Percentiles rank a stretch among this genome's conserved stretches.
Evolutionary conservation across 2,797 vertebrate genomes (phyloP).

Genomic region (Serranus cabrilla): DNA sequence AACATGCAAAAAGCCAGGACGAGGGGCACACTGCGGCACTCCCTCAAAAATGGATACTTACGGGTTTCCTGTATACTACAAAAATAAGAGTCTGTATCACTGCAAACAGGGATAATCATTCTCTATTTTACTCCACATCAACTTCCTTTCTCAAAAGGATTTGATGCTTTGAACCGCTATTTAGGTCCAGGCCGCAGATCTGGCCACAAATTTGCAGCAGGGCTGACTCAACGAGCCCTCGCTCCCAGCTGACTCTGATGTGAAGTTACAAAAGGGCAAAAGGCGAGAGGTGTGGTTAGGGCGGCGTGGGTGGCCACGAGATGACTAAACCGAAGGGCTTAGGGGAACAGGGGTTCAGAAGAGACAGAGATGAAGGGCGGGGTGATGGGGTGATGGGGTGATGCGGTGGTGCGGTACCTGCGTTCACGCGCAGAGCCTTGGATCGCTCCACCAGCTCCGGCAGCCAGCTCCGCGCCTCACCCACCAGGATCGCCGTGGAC

Average conservation of each 20-base stretch:
- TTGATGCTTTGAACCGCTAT: slow-evolving; percentile 73
- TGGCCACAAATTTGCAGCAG: slow-evolving; percentile 83
- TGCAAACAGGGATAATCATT: slow-evolving; percentile 54
- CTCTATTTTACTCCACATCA: slow-evolving; percentile 62
- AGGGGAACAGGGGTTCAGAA: slow-evolving; percentile 25
- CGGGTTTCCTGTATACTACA: slow-evolving; percentile 69
- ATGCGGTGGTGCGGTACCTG: slow-evolving; percentile 87
- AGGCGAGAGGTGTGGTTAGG: slow-evolving; percentile 79
- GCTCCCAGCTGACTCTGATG: slow-evolving; percentile 71
- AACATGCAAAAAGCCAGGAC: slow-evolving; percentile 56
- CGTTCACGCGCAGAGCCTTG: slow-evolving; percentile 92
- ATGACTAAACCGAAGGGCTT: slow-evolving; percentile 57
- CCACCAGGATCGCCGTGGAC: slow-evolving; percentile 94
- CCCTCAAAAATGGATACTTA: slow-evolving; percentile 73
- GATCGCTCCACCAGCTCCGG: slow-evolving; percentile 94
- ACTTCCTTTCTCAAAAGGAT: slow-evolving; percentile 62
- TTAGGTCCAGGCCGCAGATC: slow-evolving; percentile 76
- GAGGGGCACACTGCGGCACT: slow-evolving; percentile 67
- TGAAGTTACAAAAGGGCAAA: slow-evolving; percentile 71
- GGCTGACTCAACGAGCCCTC: slow-evolving; percentile 79
- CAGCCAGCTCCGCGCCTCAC: slow-evolving; percentile 93
- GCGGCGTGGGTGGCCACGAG: slow-evolving; percentile 82
- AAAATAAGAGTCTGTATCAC: slow-evolving; percentile 62
- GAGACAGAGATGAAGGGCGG: slow-evolving; percentile 36
- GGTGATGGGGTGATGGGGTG: slow-evolving; percentile 28